These are phyloP conservation scores for Cranoglanis bouderius DNA, from an alignment of 2,113 vertebrate genomes.

Conservation along the genomic window DNA sequence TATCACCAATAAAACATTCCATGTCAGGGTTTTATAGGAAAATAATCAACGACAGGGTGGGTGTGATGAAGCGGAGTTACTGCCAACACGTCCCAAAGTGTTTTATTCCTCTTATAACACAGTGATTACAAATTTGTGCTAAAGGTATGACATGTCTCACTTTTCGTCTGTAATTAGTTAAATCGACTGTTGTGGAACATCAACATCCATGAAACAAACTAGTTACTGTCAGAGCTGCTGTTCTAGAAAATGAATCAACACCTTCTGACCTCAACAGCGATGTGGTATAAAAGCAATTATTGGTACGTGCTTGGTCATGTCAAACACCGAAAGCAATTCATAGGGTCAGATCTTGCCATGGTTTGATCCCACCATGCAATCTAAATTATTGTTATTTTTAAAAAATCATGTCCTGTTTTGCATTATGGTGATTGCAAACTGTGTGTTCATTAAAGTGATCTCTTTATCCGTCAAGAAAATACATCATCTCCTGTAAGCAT, in stretches of 20 bases:
- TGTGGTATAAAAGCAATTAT: background rate
- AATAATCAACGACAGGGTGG: background rate
- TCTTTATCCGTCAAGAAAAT: slow-evolving; percentile 77
- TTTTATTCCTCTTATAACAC: background rate
- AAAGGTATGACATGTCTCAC: too few relatives aligned
- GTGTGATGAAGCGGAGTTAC: background rate
- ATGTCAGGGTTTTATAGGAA: background rate
- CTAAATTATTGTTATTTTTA: background rate
- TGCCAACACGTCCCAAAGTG: background rate
- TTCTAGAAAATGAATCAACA: background rate
- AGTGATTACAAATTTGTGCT: background rate
- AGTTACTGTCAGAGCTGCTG: background rate
- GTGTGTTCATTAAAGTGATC: background rate
- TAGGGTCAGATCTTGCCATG: background rate
- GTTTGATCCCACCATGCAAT: background rate
- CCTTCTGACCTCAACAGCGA: too few relatives aligned
- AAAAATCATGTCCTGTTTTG: background rate
- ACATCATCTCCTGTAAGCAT: slow-evolving; percentile 86
- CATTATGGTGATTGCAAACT: background rate
- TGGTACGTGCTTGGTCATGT: background rate
- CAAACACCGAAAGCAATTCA: background rate
- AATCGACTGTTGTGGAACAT: background rate
- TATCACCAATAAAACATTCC: background rate
- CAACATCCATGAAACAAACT: background rate
- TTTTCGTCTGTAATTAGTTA: too few relatives aligned